These are phyloP conservation scores for Crotalus tigris DNA, from an alignment of 2,113 vertebrate species.

Conservation along the genomic window DNA sequence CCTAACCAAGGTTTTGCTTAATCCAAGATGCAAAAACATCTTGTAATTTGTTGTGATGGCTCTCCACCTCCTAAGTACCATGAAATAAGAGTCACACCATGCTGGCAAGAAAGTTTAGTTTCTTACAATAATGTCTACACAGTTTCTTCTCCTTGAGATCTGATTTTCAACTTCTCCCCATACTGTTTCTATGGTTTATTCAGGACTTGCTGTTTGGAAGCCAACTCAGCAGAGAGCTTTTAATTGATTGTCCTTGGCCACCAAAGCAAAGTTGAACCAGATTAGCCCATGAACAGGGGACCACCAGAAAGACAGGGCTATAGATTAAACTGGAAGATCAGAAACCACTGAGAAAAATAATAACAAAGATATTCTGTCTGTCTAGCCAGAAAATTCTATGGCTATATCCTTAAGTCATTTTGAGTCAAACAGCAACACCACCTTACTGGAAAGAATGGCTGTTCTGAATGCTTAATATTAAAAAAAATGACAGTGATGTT, in stretches of 20 bases:
- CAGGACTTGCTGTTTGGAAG: not conserved
- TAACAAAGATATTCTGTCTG: too few species aligned
- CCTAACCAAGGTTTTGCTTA: not conserved
- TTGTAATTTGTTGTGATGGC: not conserved
- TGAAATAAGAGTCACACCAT: constrained; percentile 29
- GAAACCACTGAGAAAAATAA: not conserved
- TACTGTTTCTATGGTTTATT: not conserved
- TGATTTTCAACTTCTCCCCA: not conserved
- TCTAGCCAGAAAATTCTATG: not conserved
- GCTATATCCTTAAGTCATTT: not conserved
- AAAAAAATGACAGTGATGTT: not conserved
- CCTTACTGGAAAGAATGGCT: constrained; percentile 19
- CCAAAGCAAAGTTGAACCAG: not conserved
- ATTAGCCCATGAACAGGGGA: not conserved
- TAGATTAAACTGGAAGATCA: not conserved
- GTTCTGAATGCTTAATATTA: constrained; percentile 25
- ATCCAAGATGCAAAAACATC: not conserved
- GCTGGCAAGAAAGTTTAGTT: constrained; percentile 21
- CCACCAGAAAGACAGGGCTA: not conserved
- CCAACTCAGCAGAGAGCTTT: not conserved
- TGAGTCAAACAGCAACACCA: not conserved
- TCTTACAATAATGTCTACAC: not conserved
- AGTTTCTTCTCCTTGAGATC: constrained; percentile 22
- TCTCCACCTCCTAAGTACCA: too few species aligned
- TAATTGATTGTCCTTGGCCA: not conserved